phyloP scores from a whole-genome alignment of 2,113 vertebrate genomes.

The Trachemys scripta region DNA sequence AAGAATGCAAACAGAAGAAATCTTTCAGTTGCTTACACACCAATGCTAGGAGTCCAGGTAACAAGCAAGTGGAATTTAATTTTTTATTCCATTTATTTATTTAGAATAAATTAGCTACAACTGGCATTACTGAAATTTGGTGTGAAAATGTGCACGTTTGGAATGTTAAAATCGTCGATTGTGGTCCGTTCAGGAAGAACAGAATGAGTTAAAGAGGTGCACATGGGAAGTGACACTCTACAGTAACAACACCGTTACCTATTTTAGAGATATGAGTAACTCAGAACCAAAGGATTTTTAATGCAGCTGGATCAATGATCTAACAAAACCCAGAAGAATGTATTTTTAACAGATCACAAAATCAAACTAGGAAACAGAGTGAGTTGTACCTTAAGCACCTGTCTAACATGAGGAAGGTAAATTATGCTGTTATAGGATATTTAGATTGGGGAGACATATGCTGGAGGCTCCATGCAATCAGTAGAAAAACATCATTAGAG shows the following conservation, averaged over 20 bases:
- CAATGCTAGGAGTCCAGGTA: background rate
- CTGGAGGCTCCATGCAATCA: background rate
- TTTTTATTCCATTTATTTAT: background rate
- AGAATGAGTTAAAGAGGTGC: background rate
- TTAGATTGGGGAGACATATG: background rate
- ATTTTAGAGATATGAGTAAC: background rate
- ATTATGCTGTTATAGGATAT: background rate
- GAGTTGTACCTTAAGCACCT: background rate
- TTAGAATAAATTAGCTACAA: background rate
- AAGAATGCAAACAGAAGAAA: background rate
- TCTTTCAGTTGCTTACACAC: background rate
- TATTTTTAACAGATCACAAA: no score
- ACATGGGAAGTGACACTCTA: no score
- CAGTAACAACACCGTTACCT: background rate
- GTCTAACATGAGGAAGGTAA: background rate
- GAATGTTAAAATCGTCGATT: background rate
- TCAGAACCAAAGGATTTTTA: background rate
- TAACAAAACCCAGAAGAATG: no score
- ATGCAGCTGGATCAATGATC: background rate
- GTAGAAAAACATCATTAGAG: background rate
- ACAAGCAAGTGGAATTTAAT: background rate
- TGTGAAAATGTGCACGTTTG: background rate
- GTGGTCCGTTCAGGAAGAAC: background rate
- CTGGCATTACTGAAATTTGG: background rate
- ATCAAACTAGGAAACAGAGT: no score